Evolutionary conservation across 2,888 invertebrate species (phyloP), one percentile per base, ranked within the genome.

Genomic region (Ferrisia virgata): DNA sequence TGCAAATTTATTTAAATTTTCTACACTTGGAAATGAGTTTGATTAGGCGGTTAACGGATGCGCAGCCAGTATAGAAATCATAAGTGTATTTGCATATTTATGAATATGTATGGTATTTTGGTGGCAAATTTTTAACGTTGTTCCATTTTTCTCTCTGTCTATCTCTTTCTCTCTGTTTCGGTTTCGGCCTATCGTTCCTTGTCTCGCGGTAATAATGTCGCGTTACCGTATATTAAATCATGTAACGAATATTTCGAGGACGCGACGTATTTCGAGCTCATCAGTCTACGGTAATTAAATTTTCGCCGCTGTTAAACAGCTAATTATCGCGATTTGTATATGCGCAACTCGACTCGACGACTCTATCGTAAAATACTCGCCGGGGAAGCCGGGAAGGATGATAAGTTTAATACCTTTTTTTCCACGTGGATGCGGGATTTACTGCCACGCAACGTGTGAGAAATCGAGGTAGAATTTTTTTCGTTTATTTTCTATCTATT

Each of bases 61-160:
- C 72, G 72, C 72, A 81, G 58, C 81, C 53, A 31, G 81, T 31
- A 81, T 43, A 81, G 33, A 81, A 81, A 81, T 81, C 81, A 81
- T 81, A 81, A 40, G 81, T 53, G 31, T 53, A 81, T 81, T 81
- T 81, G 81, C 81, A 81, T 81, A 81, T 81, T 81, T 81, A 81
- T 81, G 81, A 81, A 81, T 81, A 81, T 81, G 81, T 81, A 81
- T 81, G 81, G 47, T 81, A 81, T 81, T 81, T 81, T 53, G 43
- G 81, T 81, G 13, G 81, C 53, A 79, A 43, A 81, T 47, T 81
- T 81, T 81, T 81, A 43, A 81, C 81, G 81, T 58, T 53, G 81
- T 81, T 81, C 81, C 33, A 53, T 47, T 53, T 81, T 81, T 80
- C 33, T 53, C 36, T 47, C 25, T 47, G 36, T 33, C n/a, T 79